phyloP scores from a whole-genome alignment of 2,113 vertebrate genomes.

The Crotalus tigris region DNA sequence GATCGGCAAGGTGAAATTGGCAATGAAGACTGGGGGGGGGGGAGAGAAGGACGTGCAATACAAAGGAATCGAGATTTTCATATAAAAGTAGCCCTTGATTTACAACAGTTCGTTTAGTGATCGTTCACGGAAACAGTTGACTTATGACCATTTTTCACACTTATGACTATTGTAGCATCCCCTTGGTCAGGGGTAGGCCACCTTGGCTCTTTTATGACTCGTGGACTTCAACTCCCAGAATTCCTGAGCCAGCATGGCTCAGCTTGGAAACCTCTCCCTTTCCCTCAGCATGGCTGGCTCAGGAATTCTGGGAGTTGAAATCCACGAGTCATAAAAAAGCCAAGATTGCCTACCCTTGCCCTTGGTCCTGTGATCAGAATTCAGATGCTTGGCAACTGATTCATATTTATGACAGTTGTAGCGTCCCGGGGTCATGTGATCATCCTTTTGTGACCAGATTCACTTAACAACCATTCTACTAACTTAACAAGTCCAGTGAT shows the following conservation, averaged over 20 bases:
- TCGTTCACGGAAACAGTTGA: not conserved
- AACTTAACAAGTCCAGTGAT: not conserved
- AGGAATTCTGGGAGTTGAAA: no score
- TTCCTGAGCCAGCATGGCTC: no score
- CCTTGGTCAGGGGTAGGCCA: not conserved
- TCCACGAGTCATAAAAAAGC: no score
- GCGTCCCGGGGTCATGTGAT: not conserved
- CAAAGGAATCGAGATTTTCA: not conserved
- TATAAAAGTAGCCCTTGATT: not conserved
- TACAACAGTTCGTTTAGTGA: not conserved
- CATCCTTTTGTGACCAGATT: no score
- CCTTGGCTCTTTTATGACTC: no score
- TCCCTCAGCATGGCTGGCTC: no score
- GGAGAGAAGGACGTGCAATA: not conserved
- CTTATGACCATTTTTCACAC: not conserved
- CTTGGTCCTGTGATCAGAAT: no score
- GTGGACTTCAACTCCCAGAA: no score
- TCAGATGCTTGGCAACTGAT: no score
- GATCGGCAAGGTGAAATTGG: not conserved
- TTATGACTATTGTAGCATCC: not conserved
- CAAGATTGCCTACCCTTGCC: no score
- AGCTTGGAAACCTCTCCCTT: no score
- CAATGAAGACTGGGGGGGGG: accelerated
- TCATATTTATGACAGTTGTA: no score
- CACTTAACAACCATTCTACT: not conserved